Percentiles rank a stretch among this genome's conserved stretches.
Conservation (phyloP, 2,797 vertebrate species). For the Urocyon cinereoargenteus region DNA sequence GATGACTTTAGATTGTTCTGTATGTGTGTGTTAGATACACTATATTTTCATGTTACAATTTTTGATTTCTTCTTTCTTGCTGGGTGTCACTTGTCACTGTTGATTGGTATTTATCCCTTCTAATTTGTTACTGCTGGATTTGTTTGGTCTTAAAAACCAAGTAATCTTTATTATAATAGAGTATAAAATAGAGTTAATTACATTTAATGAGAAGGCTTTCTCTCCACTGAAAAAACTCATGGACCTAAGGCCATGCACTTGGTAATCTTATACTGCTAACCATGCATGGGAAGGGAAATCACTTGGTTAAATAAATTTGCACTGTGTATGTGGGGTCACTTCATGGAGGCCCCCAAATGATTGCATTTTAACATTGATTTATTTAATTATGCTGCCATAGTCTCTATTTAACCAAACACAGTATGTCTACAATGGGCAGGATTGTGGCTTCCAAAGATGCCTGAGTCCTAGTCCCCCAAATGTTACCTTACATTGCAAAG, state of each 20-base stretch:
- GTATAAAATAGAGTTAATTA: conserved; percentile 69
- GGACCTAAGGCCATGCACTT: background rate
- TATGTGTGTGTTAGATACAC: background rate
- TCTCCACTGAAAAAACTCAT: conserved; percentile 14
- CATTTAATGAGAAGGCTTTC: conserved; percentile 50
- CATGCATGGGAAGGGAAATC: background rate
- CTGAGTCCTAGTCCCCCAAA: background rate
- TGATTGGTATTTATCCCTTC: conserved; percentile 55
- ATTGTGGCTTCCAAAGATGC: background rate
- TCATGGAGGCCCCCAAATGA: background rate
- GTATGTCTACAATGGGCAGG: background rate
- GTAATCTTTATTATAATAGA: conserved; percentile 50
- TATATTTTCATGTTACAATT: background rate
- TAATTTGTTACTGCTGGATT: conserved; percentile 49
- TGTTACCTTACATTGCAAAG: background rate
- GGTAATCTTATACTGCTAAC: background rate
- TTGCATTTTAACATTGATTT: conserved; percentile 1
- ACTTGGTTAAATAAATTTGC: conserved; percentile 36
- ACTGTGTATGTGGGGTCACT: background rate
- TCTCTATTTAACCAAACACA: background rate
- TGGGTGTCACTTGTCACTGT: conserved; percentile 42
- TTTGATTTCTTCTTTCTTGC: background rate
- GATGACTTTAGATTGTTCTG: background rate
- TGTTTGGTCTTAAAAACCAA: conserved; percentile 40
- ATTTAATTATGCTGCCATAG: background rate